phyloP scores from a whole-genome alignment of 2,113 vertebrate genomes.

The Lichenostomus cassidix region DNA sequence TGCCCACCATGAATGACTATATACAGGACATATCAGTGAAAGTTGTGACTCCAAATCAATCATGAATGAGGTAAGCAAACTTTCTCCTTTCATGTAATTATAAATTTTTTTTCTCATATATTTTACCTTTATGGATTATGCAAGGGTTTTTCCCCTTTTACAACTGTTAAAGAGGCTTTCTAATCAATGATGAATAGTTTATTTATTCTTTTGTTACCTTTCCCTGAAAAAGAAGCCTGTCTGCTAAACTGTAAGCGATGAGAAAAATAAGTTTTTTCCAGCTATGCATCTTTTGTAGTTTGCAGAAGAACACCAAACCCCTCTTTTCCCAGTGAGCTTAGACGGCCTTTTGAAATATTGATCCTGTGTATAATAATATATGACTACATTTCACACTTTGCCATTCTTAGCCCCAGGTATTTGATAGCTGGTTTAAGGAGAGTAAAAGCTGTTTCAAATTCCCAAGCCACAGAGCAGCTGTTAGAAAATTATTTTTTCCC shows the following conservation, averaged over 20 bases:
- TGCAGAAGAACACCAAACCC: background rate
- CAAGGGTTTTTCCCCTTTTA: background rate
- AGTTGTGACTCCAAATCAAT: background rate
- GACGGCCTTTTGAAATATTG: slow-evolving; percentile 45
- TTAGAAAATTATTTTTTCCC: slow-evolving; percentile 19
- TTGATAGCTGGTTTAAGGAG: background rate
- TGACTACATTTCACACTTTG: background rate
- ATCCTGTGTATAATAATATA: slow-evolving; percentile 29
- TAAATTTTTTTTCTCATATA: background rate
- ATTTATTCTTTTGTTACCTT: background rate
- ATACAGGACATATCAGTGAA: background rate
- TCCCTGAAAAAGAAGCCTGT: background rate
- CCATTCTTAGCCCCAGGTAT: slow-evolving; percentile 6
- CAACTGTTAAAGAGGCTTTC: background rate
- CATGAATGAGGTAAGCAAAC: background rate
- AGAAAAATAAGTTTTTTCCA: background rate
- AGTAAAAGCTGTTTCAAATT: slow-evolving; percentile 33
- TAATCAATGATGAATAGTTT: background rate
- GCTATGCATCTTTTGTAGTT: background rate
- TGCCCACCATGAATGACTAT: background rate
- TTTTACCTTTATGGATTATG: background rate
- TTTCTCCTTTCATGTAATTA: background rate
- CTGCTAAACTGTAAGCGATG: background rate
- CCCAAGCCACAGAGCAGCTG: background rate
- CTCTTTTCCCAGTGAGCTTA: background rate